These are phyloP conservation scores for Syngnathus rostellatus DNA, from an alignment of 2,797 vertebrate species.

Conservation along the genomic window DNA sequence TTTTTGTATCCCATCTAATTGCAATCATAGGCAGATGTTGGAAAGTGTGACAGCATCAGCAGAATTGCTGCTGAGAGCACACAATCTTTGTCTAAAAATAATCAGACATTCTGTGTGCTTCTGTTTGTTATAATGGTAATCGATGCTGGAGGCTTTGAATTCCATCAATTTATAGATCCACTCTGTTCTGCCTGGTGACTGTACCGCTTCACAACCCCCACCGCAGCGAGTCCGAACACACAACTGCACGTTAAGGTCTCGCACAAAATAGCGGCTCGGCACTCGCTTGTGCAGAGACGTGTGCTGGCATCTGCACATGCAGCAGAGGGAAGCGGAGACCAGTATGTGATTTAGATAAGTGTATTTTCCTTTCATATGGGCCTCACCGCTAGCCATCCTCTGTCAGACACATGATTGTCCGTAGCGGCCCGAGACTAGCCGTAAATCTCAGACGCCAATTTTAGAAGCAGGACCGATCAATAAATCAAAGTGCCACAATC, in stretches of 20 bases:
- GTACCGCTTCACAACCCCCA: constrained; percentile 75
- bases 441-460: constrained; percentile 86
- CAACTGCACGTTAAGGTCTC: constrained; percentile 31
- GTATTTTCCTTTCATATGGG: constrained; percentile 84
- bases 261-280: constrained; percentile 41
- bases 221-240: constrained; percentile 36
- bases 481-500: constrained; percentile 99
- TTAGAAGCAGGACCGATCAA: constrained; percentile 87
- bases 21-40: constrained; percentile 99
- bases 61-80: constrained; percentile 99
- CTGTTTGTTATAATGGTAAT: constrained; percentile 99
- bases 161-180: constrained; percentile 99
- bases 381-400: constrained; percentile 82
- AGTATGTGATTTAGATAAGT: constrained; percentile 90
- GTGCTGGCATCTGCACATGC: constrained; percentile 27
- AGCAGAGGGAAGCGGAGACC: constrained; percentile 58
- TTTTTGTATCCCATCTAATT: constrained; percentile 98
- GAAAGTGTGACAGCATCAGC: constrained; percentile 99
- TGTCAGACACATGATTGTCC: constrained; percentile 80
- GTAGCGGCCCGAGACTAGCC: constrained; percentile 89
- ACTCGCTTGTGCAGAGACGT: constrained; percentile 12
- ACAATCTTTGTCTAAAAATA: constrained; percentile 99
- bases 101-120: constrained; percentile 97
- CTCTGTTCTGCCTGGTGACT: constrained; percentile 96
- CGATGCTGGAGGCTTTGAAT: constrained; percentile 99